Base-by-base conservation (phyloP, 1,140 invertebrate genomes). In the Drosophila teissieri region DNA sequence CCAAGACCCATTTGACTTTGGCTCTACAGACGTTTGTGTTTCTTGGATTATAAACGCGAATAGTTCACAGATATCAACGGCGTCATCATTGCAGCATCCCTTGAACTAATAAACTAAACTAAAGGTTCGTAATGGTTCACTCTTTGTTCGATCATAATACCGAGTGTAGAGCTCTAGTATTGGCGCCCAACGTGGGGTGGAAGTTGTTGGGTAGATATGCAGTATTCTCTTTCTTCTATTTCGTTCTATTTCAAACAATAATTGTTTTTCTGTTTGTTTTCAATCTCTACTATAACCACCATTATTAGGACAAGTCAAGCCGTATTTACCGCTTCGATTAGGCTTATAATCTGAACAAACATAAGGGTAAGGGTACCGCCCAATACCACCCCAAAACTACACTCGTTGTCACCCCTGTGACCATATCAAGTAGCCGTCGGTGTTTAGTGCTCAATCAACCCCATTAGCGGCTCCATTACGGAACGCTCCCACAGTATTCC, bases 41-140 rank as follows among this genome's bases (percentile, higher is more conserved):
- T 75, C 78, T 89, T 89, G 84, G 84, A 89, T 89, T 89, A 89
- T 49, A 88, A 58, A 56, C 67, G 45, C 65, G 24, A 83, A 76
- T 78, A 82, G 72, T 75, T 79, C 58, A 53, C 44, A 56, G 36
- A 45, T 34, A 57, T 49, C 44, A 44, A 45, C 67, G 44, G 54
- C 42, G 42, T 61, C 67, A 60, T 55, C 42, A 58, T 56, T 64
- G 68, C 53, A 64, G 40, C 54, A 78, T 78, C 80, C 60, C 68
- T 64, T 75, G 49, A 67, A 69, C 68, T 63, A 63, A 49, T 63
- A 78, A n/a, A n/a, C n/a, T n/a, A n/a, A n/a, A n/a, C n/a, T n/a
- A n/a, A 88, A 88, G 83, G 83, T 88, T 82, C 48, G 76, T 78
- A 78, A 51, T 34, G 37, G 8, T 42, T 7, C 15, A 55, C 39